Percentiles rank a stretch among this genome's conserved stretches.
Conservation (phyloP, 2,797 vertebrate genomes). For the Cyclopterus lumpus region DNA sequence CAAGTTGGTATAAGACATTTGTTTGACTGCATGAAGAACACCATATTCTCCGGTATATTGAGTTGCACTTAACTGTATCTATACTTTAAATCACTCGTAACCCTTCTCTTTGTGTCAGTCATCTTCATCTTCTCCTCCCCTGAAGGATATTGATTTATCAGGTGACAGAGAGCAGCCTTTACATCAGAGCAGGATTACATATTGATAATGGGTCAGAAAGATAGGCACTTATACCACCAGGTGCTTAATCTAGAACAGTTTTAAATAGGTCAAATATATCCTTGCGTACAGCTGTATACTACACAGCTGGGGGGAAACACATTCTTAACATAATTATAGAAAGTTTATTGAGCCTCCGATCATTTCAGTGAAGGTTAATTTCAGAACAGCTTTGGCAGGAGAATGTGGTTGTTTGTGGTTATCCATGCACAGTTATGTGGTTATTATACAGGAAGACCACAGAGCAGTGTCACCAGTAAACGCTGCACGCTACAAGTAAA, state of each 20-base stretch:
- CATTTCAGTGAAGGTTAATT: conserved; percentile 5
- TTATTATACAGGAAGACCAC: conserved; percentile 43
- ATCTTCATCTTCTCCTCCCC: accelerated
- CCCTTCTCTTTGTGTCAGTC: too few relatives aligned
- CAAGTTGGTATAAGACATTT: background rate
- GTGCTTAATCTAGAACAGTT: background rate
- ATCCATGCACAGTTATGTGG: too few relatives aligned
- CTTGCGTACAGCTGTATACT: background rate
- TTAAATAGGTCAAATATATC: background rate
- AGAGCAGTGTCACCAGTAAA: background rate
- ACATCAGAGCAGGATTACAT: background rate
- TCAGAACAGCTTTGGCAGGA: background rate
- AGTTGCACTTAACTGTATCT: background rate
- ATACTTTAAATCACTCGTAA: background rate
- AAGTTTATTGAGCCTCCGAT: background rate
- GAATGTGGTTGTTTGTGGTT: conserved; percentile 33
- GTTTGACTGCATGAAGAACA: background rate
- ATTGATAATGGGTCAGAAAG: background rate
- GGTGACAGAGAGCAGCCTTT: background rate
- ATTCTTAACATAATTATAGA: background rate
- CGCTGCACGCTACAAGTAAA: background rate
- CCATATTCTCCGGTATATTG: background rate
- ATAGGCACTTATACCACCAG: background rate
- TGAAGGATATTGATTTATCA: background rate
- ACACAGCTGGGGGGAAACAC: background rate